phyloP scores from a whole-genome alignment of 1,140 invertebrate species.

The Trigoniulus corallinus region DNA sequence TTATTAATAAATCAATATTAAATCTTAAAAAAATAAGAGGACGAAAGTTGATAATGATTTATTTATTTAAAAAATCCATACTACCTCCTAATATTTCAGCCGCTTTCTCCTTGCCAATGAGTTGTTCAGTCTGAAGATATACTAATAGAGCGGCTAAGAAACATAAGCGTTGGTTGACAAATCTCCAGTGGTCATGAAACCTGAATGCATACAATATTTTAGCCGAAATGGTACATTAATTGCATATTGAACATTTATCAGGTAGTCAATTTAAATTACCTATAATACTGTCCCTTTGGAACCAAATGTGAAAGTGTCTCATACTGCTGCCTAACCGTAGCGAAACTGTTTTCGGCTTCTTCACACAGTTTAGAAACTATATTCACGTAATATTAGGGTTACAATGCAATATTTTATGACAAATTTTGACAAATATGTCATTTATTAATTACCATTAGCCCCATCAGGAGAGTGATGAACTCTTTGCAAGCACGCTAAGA shows the following conservation, averaged over 20 bases:
- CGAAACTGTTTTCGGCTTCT: constrained; percentile 37
- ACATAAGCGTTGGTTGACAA: constrained; percentile 57
- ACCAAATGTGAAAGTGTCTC: constrained; percentile 37
- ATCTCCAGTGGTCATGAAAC: constrained; percentile 72
- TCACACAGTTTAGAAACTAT: constrained; percentile 39
- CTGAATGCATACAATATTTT: constrained; percentile 21
- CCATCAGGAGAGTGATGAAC: constrained; percentile 47
- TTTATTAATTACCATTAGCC: too few relatives aligned
- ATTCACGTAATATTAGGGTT: constrained; percentile 22
- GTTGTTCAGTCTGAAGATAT: constrained; percentile 56
- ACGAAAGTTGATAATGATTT: too few relatives aligned
- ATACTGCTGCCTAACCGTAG: constrained; percentile 36
- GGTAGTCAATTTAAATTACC: too few relatives aligned
- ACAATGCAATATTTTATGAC: too few relatives aligned
- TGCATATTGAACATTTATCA: too few relatives aligned
- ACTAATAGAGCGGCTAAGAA: constrained; percentile 57
- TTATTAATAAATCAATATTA: constrained; percentile 14
- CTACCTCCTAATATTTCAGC: constrained; percentile 64
- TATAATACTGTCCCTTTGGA: constrained; percentile 51
- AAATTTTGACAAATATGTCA: too few relatives aligned
- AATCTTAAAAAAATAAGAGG: constrained; percentile 7
- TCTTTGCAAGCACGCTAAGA: constrained; percentile 46
- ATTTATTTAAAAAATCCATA: too few relatives aligned
- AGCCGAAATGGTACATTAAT: not conserved
- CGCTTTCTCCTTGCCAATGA: constrained; percentile 52